Evolutionary conservation across 2,797 vertebrate species (phyloP).

Genomic region (Oreonectes daqikongensis): DNA sequence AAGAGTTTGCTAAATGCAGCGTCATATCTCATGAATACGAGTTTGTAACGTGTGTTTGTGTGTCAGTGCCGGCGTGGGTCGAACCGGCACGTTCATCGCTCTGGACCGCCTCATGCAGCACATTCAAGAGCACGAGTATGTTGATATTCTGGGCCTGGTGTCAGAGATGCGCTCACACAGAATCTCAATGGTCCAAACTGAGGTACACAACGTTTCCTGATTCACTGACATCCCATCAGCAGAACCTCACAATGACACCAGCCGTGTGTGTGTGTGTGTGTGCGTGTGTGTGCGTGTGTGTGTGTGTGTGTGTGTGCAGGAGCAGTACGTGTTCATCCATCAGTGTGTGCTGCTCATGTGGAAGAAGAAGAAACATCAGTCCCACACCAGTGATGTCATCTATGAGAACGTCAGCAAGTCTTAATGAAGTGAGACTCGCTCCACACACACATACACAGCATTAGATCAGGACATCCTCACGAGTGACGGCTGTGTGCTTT

Average conservation of each 20-base stretch:
- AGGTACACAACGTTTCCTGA: constrained; percentile 73
- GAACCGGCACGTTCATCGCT: constrained; percentile 95
- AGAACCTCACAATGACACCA: not conserved
- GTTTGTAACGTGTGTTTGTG: not conserved
- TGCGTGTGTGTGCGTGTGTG: constrained; percentile 30
- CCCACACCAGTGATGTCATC: constrained; percentile 89
- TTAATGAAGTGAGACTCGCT: constrained; percentile 68
- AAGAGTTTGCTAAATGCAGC: too few species aligned
- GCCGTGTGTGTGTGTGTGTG: constrained; percentile 32
- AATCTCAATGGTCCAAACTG: constrained; percentile 98
- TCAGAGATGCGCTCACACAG: constrained; percentile 93
- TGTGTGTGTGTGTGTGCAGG: constrained; percentile 72
- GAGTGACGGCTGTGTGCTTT: constrained; percentile 69
- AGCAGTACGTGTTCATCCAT: constrained; percentile 97
- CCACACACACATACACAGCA: too few species aligned
- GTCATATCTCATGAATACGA: not conserved
- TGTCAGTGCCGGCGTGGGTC: constrained; percentile 89
- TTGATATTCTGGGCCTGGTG: constrained; percentile 91
- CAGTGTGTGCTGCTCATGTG: constrained; percentile 96
- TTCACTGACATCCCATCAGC: not conserved
- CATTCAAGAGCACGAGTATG: constrained; percentile 90
- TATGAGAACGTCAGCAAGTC: constrained; percentile 96
- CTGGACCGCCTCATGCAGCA: constrained; percentile 94
- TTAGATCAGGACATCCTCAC: too few species aligned
- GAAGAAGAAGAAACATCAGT: constrained; percentile 93